Conservation (phyloP, 2,888 invertebrate genomes). For the Lepas anatifera region DNA sequence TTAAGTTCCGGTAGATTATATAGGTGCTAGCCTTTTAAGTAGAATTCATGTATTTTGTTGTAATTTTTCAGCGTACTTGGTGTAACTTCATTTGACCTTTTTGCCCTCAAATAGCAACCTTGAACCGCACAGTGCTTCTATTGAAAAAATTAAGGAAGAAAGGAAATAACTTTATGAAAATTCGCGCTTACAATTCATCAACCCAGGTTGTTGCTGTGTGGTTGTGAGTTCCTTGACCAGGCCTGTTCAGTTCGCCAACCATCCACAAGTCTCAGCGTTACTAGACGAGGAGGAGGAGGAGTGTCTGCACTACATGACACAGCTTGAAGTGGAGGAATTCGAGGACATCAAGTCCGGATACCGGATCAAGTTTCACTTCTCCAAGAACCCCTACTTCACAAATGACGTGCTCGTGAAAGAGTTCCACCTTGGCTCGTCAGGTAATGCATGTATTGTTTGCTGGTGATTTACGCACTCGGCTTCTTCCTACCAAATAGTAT, state of each 20-base stretch:
- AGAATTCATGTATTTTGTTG: too few relatives aligned
- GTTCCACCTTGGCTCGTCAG: conserved; percentile 52
- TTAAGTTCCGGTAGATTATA: too few relatives aligned
- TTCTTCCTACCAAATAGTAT: too few relatives aligned
- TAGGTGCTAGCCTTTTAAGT: too few relatives aligned
- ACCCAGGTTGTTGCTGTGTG: not conserved
- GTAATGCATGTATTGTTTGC: conserved; percentile 35
- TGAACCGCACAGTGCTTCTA: too few relatives aligned
- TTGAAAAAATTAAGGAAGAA: too few relatives aligned
- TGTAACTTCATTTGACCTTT: too few relatives aligned
- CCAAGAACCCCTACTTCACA: conserved; percentile 69
- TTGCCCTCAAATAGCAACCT: too few relatives aligned
- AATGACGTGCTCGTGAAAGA: conserved; percentile 67
- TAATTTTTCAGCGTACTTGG: too few relatives aligned
- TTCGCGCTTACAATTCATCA: too few relatives aligned
- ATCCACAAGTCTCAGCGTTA: conserved; percentile 68
- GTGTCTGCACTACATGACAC: conserved; percentile 54
- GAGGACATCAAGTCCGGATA: conserved; percentile 79
- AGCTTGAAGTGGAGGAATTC: conserved; percentile 69
- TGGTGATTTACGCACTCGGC: too few relatives aligned
- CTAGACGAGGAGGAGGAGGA: conserved; percentile 74
- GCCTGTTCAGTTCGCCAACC: conserved; percentile 56
- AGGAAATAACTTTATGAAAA: too few relatives aligned
- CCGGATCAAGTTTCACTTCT: conserved; percentile 58
- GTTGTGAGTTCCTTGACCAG: conserved; percentile 15